phyloP scores from a whole-genome alignment of 37 sponge, comb jelly and placozoan species.

The Crambe crambe region DNA sequence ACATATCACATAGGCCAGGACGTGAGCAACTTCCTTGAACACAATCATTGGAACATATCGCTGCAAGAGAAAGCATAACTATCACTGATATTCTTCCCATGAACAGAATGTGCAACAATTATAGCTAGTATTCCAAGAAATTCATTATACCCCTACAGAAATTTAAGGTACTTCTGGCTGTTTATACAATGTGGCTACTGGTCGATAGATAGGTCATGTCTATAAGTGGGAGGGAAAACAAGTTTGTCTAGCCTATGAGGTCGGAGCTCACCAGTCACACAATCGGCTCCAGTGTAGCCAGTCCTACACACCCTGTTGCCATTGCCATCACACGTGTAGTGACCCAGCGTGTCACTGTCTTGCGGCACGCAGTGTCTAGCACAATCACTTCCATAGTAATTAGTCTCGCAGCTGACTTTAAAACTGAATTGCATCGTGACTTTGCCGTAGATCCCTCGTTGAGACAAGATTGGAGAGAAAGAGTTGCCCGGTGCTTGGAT shows the following conservation, averaged over 20 bases:
- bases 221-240: too few species aligned
- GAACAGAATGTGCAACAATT: too few species aligned
- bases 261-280: conserved; percentile 53
- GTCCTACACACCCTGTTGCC: conserved; percentile 39
- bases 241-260: too few species aligned
- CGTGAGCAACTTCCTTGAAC: neutral
- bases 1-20: conserved; percentile 3
- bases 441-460: conserved; percentile 2
- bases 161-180: neutral
- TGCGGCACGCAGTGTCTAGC: conserved; percentile 21
- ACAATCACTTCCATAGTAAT: conserved; percentile 55
- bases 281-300: conserved; percentile 35
- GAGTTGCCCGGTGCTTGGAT: neutral
- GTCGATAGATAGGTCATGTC: too few species aligned
- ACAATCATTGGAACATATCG: conserved; percentile 39
- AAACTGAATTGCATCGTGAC: neutral
- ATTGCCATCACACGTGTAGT: conserved; percentile 44
- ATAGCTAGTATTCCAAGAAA: neutral
- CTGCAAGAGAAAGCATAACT: conserved; percentile 8
- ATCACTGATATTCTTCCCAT: neutral
- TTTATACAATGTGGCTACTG: too few species aligned
- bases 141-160: neutral
- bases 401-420: conserved; percentile 28
- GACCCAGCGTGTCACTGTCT: conserved; percentile 27
- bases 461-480: neutral